phyloP scores from a whole-genome alignment of 2,113 vertebrate species.

The Gasterosteus nipponicus region DNA sequence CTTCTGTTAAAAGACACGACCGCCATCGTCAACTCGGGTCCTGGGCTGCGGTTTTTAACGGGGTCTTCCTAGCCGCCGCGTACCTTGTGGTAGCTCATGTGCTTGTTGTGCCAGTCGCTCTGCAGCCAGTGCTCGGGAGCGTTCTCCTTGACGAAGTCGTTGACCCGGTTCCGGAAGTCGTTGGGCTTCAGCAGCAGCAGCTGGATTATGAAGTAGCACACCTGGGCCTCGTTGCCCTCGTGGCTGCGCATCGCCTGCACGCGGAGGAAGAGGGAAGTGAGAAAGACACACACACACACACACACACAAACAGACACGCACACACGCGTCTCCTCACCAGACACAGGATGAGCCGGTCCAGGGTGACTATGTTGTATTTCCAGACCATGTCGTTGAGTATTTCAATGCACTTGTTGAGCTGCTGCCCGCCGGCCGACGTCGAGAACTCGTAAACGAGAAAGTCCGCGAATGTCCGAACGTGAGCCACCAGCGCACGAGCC shows the following conservation, averaged over 20 bases:
- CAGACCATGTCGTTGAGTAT: constrained; percentile 99
- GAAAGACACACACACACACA: background rate
- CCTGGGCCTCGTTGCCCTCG: constrained; percentile 98
- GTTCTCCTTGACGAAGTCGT: constrained; percentile 98
- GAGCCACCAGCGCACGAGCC: constrained; percentile 94
- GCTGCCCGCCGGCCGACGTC: constrained; percentile 96
- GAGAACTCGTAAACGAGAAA: constrained; percentile 99
- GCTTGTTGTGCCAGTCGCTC: constrained; percentile 99
- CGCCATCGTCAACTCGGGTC: background rate
- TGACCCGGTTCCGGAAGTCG: constrained; percentile 97
- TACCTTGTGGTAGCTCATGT: constrained; percentile 99
- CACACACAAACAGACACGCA: background rate
- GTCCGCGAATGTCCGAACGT: constrained; percentile 97
- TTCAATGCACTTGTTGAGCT: constrained; percentile 99
- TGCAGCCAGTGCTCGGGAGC: constrained; percentile 99
- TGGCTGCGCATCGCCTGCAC: constrained; percentile 97
- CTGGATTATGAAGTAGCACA: constrained; percentile 99
- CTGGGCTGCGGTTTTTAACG: too few species aligned
- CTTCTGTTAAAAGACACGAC: constrained; percentile 82
- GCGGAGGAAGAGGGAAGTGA: background rate
- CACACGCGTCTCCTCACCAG: constrained; percentile 83
- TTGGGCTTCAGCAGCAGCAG: constrained; percentile 96
- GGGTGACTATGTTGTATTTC: constrained; percentile 99
- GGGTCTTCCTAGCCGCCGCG: too few species aligned
- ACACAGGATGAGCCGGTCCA: constrained; percentile 96